Evolutionary conservation across 2,888 invertebrate genomes (phyloP), one percentile per base, ranked within the genome.

Genomic region (Alcis repandata): DNA sequence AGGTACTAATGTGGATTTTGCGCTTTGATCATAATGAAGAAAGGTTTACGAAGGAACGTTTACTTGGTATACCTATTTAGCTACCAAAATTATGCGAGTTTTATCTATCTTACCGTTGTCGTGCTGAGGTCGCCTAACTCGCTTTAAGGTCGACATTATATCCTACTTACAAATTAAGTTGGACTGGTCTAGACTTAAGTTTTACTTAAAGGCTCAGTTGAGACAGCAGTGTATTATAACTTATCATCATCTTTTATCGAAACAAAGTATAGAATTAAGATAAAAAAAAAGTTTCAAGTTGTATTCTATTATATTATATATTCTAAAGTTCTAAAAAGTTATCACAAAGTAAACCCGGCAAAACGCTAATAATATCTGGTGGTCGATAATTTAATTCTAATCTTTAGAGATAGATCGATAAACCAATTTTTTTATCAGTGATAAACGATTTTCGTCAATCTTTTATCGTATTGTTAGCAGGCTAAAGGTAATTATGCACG

Each of bases 401-500:
- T 38, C 51, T 45, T 52, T 27, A 33, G 17, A 11, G 33, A 33
- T 15, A 40, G 46, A 54, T 62, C 20, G 61, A 62, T 62, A 62
- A 54, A 49, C 13, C 48, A 53, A 36, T 9, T 27, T 27, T n/a
- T 56, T 54, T 59, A 61, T 59, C 61, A 20, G 11, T 4, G 53
- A 59, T 59, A 60, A 49, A 46, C 0, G 11, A 22, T 52, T 41
- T 51, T 27, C 13, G 45, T 11, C 27, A 48, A 67, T 11, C 13
- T 19, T 61, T 19, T 51, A 57, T 56, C 43, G 10, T 36, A 46
- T n/a, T 22, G 54, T 58, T 33, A 22, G 48, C 48, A 40, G 38
- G 6, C 48, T 41, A 45, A 60, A 63, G 53, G 43, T 68, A 62
- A 68, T 69, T 41, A 65, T 59, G 52, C 63, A 43, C 54, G 40